A percentile compares a stretch with the other conserved stretches of the same genome.
phyloP scores from a whole-genome alignment of 92 coral and sea anemone species.

The Actinostola sp. region DNA sequence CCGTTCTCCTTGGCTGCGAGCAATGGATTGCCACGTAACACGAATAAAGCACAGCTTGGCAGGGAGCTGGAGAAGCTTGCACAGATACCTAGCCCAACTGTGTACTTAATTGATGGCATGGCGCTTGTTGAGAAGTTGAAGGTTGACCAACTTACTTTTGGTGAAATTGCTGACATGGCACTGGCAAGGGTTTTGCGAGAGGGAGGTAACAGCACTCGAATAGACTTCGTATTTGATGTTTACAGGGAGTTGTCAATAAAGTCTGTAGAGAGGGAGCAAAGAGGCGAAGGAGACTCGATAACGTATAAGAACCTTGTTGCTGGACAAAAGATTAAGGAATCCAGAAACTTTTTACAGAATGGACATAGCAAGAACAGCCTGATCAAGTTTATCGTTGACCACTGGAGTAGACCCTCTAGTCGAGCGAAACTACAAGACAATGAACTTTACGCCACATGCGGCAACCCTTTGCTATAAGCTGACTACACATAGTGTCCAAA shows the following conservation, averaged over 20 bases:
- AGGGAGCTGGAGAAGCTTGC: constrained; percentile 42
- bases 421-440: constrained; percentile 28
- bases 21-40: constrained; percentile 53
- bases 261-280: constrained; percentile 46
- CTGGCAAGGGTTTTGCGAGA: constrained; percentile 25
- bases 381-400: constrained; percentile 19
- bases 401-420: constrained; percentile 27
- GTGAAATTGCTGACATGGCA: constrained; percentile 39
- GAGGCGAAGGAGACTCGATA: constrained; percentile 32
- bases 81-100: constrained; percentile 43
- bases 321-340: constrained; percentile 38
- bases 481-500: constrained; percentile 15
- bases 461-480: constrained; percentile 28
- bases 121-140: constrained; percentile 58
- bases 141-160: constrained; percentile 45
- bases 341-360: constrained; percentile 42
- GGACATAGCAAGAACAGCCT: constrained; percentile 39
- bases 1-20: constrained; percentile 48
- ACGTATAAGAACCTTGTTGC: constrained; percentile 40
- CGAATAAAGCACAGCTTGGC: constrained; percentile 48
- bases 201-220: constrained; percentile 14
- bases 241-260: constrained; percentile 53
- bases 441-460: constrained; percentile 8
- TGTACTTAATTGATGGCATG: constrained; percentile 68
- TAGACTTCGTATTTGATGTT: constrained; percentile 61